phyloP scores from a whole-genome alignment of 2,797 vertebrate species.

The Acanthurus leucopareius region DNA sequence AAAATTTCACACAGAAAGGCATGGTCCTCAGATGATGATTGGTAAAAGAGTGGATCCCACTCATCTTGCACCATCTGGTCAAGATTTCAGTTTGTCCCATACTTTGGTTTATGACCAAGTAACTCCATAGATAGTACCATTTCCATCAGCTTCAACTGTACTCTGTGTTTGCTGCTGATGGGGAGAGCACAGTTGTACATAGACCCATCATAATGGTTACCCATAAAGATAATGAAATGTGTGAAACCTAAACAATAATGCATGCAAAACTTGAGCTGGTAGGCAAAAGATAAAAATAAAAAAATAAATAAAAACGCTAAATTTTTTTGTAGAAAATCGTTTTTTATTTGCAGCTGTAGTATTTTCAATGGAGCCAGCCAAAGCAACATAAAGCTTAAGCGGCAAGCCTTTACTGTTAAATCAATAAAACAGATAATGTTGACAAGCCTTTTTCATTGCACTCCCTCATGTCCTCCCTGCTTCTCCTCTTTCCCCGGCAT shows the following conservation, averaged over 20 bases:
- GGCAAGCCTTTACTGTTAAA: constrained; percentile 87
- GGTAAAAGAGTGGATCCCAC: neutral
- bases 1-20: neutral
- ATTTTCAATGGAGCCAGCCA: constrained; percentile 84
- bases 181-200: constrained; percentile 38
- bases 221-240: constrained; percentile 75
- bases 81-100: neutral
- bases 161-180: constrained; percentile 28
- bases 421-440: constrained; percentile 90
- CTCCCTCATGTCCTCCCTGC: constrained; percentile 53
- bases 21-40: too few relatives aligned
- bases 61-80: neutral
- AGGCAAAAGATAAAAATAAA: constrained; percentile 51
- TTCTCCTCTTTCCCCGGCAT: constrained; percentile 55
- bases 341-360: constrained; percentile 83
- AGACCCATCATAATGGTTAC: constrained; percentile 40
- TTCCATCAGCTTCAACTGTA: neutral
- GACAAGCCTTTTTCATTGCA: constrained; percentile 87
- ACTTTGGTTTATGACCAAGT: neutral
- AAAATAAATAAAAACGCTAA: constrained; percentile 51
- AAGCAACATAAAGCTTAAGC: constrained; percentile 87
- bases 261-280: constrained; percentile 60
- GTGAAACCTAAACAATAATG: constrained; percentile 53
- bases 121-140: neutral
- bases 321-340: constrained; percentile 70